Conservation (phyloP, 2,797 vertebrate genomes). For the Cyclura pinguis region DNA sequence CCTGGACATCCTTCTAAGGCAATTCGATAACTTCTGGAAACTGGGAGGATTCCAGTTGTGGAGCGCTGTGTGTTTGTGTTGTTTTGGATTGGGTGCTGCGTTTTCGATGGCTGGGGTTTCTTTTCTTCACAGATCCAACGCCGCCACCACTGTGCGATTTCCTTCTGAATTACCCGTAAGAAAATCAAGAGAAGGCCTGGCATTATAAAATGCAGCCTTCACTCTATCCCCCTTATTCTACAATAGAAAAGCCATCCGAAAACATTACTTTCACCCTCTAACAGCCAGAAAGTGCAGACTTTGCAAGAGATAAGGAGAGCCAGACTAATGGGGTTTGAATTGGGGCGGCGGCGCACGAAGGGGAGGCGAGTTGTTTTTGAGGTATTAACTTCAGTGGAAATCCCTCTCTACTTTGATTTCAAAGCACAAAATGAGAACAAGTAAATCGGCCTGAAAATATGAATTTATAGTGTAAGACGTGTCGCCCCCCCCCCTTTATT, state of each 20-base stretch:
- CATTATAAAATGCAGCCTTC: neutral
- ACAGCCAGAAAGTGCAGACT: neutral
- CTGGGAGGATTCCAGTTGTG: neutral
- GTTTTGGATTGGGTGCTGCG: neutral
- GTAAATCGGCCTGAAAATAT: neutral
- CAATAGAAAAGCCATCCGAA: neutral
- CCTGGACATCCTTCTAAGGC: neutral
- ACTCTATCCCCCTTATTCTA: neutral
- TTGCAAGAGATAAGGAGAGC: neutral
- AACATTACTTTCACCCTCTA: neutral
- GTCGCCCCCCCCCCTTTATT: neutral
- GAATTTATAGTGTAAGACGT: neutral
- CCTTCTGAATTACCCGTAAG: neutral
- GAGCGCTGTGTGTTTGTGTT: neutral
- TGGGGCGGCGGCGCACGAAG: neutral
- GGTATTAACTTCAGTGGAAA: neutral
- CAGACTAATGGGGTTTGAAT: neutral
- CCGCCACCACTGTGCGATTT: neutral
- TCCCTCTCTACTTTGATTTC: conserved; percentile 7
- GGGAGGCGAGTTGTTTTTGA: neutral
- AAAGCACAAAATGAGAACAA: conserved; percentile 7
- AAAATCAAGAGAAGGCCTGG: neutral
- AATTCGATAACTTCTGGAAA: neutral
- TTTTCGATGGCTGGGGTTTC: too few relatives aligned
- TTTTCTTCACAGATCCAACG: neutral